A percentile compares a stretch with the other conserved stretches of the same genome.
phyloP scores from a whole-genome alignment of 1,140 invertebrate genomes.

The Choristoneura fumiferana region DNA sequence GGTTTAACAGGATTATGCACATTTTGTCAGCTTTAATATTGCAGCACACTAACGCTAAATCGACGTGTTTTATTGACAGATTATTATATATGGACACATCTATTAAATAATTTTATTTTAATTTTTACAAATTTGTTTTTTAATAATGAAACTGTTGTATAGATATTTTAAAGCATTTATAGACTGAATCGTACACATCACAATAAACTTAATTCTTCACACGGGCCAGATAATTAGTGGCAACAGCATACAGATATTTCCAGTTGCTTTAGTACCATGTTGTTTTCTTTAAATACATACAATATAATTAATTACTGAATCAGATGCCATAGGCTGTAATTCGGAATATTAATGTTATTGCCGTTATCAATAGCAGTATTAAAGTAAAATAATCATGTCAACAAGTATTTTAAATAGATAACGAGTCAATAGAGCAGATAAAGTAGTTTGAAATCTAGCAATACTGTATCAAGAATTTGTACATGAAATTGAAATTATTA shows the following conservation, averaged over 20 bases:
- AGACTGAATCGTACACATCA: constrained; percentile 38
- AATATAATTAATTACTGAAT: constrained; percentile 22
- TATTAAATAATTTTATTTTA: constrained; percentile 31
- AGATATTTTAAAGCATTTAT: constrained; percentile 37
- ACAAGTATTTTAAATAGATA: constrained; percentile 42
- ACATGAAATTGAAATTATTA: constrained; percentile 29
- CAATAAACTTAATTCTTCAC: constrained; percentile 35
- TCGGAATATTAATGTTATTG: constrained; percentile 32
- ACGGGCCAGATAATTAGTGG: constrained; percentile 26
- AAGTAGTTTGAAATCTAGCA: constrained; percentile 31
- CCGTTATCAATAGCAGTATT: constrained; percentile 65
- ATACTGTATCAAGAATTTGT: constrained; percentile 36
- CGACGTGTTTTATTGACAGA: constrained; percentile 33
- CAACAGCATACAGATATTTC: constrained; percentile 25
- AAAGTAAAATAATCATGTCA: constrained; percentile 42
- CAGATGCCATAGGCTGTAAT: constrained; percentile 27
- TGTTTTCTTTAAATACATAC: constrained; percentile 37
- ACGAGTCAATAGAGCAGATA: constrained; percentile 35
- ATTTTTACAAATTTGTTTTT: constrained; percentile 29
- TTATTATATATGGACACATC: constrained; percentile 26
- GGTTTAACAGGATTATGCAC: constrained; percentile 63
- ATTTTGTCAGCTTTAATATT: constrained; percentile 69
- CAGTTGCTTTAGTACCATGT: constrained; percentile 36
- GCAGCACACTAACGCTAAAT: constrained; percentile 58
- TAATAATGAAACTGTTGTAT: constrained; percentile 29